Conservation (phyloP, 2,888 invertebrate species). For the Yponomeuta sedellus region DNA sequence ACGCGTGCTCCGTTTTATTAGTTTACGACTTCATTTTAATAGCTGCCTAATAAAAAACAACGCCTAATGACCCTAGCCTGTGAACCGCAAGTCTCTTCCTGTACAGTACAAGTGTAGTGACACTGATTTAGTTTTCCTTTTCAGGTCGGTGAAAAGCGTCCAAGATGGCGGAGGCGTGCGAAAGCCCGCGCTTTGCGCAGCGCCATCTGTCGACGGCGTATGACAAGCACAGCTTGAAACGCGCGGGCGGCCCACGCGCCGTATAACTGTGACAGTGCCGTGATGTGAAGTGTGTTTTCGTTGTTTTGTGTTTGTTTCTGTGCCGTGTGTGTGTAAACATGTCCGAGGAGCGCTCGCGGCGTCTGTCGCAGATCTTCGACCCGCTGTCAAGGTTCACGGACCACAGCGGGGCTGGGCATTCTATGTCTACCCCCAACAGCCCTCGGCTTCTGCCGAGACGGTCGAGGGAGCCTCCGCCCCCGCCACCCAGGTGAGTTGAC, state of each 20-base stretch:
- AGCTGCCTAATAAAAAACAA: neutral
- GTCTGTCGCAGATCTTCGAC: conserved; percentile 89
- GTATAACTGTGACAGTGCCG: conserved; percentile 54
- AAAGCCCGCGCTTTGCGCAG: conserved; percentile 44
- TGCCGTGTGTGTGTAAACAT: conserved; percentile 56
- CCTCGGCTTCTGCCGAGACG: conserved; percentile 81
- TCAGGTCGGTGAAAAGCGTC: conserved; percentile 59
- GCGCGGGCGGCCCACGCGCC: conserved; percentile 56
- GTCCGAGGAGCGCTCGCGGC: conserved; percentile 82
- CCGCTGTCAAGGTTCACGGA: conserved; percentile 85
- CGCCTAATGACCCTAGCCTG: neutral
- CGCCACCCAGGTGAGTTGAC: conserved; percentile 63
- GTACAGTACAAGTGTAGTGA: neutral
- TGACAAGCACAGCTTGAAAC: conserved; percentile 45
- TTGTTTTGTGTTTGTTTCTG: conserved; percentile 49
- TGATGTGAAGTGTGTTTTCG: conserved; percentile 53
- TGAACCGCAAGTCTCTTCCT: neutral
- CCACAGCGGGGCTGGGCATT: conserved; percentile 74
- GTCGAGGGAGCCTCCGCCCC: conserved; percentile 64
- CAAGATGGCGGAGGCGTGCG: conserved; percentile 65
- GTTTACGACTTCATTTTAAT: neutral
- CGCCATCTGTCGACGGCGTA: conserved; percentile 53
- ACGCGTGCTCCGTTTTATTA: conserved; percentile 3
- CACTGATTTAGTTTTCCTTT: conserved; percentile 48
- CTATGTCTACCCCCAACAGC: conserved; percentile 82